phyloP scores from a whole-genome alignment of 2,797 vertebrate genomes.

The Sciaenops ocellatus region DNA sequence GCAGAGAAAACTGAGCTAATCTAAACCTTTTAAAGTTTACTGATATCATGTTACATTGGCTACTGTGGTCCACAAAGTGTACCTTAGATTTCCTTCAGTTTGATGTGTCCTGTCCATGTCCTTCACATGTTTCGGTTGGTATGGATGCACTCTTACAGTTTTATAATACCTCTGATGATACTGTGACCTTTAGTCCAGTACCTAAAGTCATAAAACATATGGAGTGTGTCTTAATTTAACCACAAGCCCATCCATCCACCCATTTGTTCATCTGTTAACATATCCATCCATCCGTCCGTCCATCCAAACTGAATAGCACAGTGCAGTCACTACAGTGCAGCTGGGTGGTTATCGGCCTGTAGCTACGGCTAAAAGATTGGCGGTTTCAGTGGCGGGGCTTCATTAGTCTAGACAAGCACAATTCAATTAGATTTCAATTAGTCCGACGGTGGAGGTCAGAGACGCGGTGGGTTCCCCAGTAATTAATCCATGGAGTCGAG shows the following conservation, averaged over 20 bases:
- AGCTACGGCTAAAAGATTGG: slow-evolving; percentile 77
- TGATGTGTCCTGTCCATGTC: neutral
- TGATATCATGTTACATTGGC: neutral
- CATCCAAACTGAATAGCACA: slow-evolving; percentile 26
- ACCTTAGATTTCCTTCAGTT: neutral
- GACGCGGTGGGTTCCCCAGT: slow-evolving; percentile 81
- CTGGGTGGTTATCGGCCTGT: slow-evolving; percentile 57
- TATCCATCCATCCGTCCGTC: slow-evolving; percentile 7
- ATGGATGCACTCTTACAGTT: neutral
- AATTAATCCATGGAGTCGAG: slow-evolving; percentile 84
- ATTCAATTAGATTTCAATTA: slow-evolving; percentile 91
- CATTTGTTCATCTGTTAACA: neutral
- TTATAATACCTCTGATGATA: neutral
- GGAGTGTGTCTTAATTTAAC: neutral
- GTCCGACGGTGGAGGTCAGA: slow-evolving; percentile 84
- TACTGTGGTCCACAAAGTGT: neutral
- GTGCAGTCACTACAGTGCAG: slow-evolving; percentile 15
- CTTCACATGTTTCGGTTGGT: neutral
- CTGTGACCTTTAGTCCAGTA: neutral
- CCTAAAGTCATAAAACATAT: slow-evolving; percentile 1
- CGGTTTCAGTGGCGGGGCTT: slow-evolving; percentile 83
- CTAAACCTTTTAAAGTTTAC: neutral
- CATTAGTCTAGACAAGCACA: slow-evolving; percentile 89
- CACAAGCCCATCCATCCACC: neutral
- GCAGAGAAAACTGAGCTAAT: neutral